These are phyloP conservation scores for Clivina fossor DNA, from an alignment of 2,888 invertebrate species.

Conservation along the genomic window DNA sequence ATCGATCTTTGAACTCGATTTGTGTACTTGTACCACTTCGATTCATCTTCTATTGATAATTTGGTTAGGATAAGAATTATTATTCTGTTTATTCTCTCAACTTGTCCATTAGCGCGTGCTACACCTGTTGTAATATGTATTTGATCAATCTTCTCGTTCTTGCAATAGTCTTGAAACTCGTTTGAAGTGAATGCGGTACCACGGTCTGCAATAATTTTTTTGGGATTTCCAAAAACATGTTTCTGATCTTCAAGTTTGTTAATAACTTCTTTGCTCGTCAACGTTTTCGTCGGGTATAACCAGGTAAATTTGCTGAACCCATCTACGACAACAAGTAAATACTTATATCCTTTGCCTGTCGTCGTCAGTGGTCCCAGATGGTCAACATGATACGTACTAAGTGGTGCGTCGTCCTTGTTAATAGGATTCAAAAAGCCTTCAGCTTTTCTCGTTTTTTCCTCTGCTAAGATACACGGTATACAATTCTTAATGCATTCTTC, in stretches of 20 bases:
- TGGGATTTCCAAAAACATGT: slow-evolving; percentile 13
- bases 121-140: slow-evolving; percentile 4
- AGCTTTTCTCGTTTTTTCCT: slow-evolving; percentile 2
- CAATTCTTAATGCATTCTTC: slow-evolving; percentile 8
- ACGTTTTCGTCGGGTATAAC: slow-evolving; percentile 10
- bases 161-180: slow-evolving; percentile 1
- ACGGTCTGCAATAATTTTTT: slow-evolving; percentile 13
- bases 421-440: slow-evolving; percentile 22
- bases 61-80: slow-evolving; percentile 3
- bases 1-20: neutral
- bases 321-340: slow-evolving; percentile 21
- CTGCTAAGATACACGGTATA: slow-evolving; percentile 6
- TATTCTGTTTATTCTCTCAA: slow-evolving; percentile 7
- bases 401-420: slow-evolving; percentile 9
- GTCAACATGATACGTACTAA: slow-evolving; percentile 10
- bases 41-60: neutral
- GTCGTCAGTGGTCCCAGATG: slow-evolving; percentile 17
- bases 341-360: slow-evolving; percentile 3
- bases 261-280: slow-evolving; percentile 7
- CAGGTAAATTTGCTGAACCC: slow-evolving; percentile 22
- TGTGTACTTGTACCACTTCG: slow-evolving; percentile 3
- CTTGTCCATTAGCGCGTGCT: slow-evolving; percentile 15
- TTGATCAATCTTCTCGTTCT: slow-evolving; percentile 1
- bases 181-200: slow-evolving; percentile 13
- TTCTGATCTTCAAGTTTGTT: slow-evolving; percentile 1